A percentile compares a stretch with the other conserved stretches of the same genome.
phyloP scores from a whole-genome alignment of 2,797 vertebrate species.

The Sebastes iracundus region DNA sequence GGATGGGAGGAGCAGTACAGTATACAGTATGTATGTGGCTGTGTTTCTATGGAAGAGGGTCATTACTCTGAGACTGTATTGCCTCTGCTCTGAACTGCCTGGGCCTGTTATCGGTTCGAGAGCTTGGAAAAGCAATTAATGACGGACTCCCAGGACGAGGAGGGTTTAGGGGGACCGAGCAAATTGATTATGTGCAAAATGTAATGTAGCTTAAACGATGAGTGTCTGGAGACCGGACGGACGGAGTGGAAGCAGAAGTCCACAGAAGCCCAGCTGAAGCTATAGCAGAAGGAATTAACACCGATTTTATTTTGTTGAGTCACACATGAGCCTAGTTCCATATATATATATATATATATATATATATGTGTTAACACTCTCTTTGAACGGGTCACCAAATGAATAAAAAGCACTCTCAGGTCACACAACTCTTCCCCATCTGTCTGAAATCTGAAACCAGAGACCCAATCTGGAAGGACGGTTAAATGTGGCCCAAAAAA shows the following conservation, averaged over 20 bases:
- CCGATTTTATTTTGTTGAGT: background rate
- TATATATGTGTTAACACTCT: no score
- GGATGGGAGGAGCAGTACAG: background rate
- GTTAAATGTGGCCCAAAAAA: no score
- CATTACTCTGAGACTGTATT: background rate
- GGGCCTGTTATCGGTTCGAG: conserved; percentile 13
- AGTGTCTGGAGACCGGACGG: conserved; percentile 27
- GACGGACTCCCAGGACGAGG: conserved; percentile 7
- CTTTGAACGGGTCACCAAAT: no score
- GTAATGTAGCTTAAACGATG: conserved; percentile 57
- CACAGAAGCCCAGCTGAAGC: background rate
- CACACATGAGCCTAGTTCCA: no score
- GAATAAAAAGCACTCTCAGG: no score
- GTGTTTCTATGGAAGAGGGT: background rate
- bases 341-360: no score
- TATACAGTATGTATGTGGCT: background rate
- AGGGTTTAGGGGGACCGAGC: conserved; percentile 36
- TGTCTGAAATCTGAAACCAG: no score
- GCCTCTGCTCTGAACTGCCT: background rate
- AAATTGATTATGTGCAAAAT: conserved; percentile 62
- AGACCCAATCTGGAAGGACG: no score
- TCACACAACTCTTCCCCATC: no score
- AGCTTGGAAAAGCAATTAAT: conserved; percentile 27
- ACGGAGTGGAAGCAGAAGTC: conserved; percentile 28
- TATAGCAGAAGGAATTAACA: background rate